Conservation (phyloP, 2,888 invertebrate species). For the Ischnura elegans region DNA sequence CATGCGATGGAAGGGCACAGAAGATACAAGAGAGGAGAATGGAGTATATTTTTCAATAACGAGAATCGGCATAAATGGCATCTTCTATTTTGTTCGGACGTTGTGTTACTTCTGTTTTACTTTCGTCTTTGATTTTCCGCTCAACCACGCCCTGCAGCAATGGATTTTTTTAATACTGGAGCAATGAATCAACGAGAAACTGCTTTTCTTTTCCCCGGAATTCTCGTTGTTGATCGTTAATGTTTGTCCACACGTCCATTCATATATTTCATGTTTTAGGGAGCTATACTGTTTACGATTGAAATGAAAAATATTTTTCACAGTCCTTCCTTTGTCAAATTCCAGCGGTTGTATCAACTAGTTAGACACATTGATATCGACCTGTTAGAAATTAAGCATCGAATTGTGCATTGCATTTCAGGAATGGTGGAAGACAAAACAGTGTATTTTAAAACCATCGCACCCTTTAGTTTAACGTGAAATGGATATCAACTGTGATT, state of each 20-base stretch:
- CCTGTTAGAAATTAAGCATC: no score
- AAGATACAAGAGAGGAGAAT: not conserved
- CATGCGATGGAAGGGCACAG: not conserved
- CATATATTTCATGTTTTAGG: not conserved
- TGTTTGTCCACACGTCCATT: not conserved
- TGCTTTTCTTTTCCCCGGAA: not conserved
- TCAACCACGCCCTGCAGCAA: not conserved
- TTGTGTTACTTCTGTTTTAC: not conserved
- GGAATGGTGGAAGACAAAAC: no score
- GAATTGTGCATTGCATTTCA: no score
- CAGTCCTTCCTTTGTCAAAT: no score
- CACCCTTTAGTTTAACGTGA: no score
- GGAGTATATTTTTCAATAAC: not conserved
- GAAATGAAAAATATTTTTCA: not conserved
- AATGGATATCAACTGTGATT: no score
- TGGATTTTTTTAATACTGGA: not conserved
- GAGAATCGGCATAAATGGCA: not conserved
- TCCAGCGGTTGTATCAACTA: no score
- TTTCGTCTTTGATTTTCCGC: not conserved
- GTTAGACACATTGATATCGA: no score
- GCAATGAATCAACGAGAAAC: not conserved
- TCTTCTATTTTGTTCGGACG: slow-evolving; percentile 11
- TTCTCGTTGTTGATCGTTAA: not conserved
- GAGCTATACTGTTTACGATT: not conserved
- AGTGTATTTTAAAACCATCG: no score